These are phyloP conservation scores for Sakesphorus luctuosus DNA, from an alignment of 2,113 vertebrate genomes.

Conservation along the genomic window DNA sequence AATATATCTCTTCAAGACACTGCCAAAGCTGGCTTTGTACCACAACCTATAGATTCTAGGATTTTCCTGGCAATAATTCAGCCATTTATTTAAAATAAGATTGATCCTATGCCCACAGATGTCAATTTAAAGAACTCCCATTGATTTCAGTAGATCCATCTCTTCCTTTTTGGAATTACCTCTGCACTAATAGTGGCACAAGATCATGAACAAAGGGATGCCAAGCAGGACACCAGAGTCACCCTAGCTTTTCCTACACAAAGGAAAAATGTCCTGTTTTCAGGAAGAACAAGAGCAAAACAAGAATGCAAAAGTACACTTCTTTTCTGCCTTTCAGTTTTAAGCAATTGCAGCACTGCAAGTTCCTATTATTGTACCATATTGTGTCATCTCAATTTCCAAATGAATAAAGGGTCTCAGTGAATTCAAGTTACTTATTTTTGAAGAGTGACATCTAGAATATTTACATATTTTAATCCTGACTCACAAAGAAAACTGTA, in stretches of 20 bases:
- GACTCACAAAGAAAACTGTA: background rate
- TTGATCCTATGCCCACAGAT: background rate
- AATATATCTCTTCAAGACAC: background rate
- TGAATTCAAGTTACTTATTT: background rate
- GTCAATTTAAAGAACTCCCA: background rate
- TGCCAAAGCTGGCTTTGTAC: background rate
- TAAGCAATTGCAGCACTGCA: background rate
- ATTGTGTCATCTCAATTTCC: background rate
- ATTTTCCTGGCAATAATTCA: background rate
- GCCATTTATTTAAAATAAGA: background rate
- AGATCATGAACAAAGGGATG: background rate
- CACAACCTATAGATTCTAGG: background rate
- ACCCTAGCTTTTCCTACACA: background rate
- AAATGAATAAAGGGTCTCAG: background rate
- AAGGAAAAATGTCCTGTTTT: background rate
- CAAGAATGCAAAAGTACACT: background rate
- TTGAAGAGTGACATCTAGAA: background rate
- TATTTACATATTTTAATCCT: conserved; percentile 15
- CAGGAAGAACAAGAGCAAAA: background rate
- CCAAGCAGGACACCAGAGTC: background rate
- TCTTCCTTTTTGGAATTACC: background rate
- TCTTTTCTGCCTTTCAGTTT: background rate
- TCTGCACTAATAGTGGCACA: background rate
- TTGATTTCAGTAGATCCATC: background rate
- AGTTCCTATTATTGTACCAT: background rate